Evolutionary conservation across 1,140 invertebrate species (phyloP).

Genomic region (Hylaeus volcanicus): DNA sequence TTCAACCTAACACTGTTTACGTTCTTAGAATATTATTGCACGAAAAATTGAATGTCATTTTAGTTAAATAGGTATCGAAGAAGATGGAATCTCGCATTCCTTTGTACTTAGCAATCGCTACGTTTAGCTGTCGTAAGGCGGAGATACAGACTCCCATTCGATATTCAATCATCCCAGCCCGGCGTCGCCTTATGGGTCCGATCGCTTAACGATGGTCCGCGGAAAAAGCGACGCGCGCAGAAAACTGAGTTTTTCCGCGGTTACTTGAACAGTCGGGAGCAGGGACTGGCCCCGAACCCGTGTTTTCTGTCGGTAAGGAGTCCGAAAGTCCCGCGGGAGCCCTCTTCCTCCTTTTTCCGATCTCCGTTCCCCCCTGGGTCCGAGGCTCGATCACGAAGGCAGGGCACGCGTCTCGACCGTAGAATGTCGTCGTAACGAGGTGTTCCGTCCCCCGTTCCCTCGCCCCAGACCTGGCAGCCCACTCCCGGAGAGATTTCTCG

Average conservation of each 20-base stretch:
- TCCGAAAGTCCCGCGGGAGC: constrained; percentile 64
- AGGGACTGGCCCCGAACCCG: constrained; percentile 32
- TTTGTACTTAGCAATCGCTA: no score
- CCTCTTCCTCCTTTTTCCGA: constrained; percentile 61
- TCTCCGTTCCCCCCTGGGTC: constrained; percentile 62
- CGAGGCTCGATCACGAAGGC: constrained; percentile 76
- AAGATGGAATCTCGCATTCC: no score
- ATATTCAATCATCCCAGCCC: no score
- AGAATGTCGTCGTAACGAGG: constrained; percentile 80
- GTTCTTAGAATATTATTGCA: no score
- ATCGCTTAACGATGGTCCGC: constrained; percentile 1
- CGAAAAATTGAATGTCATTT: no score
- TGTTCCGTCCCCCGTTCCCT: constrained; percentile 45
- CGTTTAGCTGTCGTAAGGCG: no score
- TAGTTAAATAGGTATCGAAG: no score
- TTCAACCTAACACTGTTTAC: neutral
- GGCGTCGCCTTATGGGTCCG: neutral
- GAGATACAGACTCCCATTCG: no score
- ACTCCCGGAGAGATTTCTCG: constrained; percentile 29
- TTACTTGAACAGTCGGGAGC: neutral
- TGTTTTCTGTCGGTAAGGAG: constrained; percentile 56
- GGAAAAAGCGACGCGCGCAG: constrained; percentile 1
- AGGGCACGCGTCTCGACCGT: constrained; percentile 78
- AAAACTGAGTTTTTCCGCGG: constrained; percentile 27
- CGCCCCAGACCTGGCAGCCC: constrained; percentile 14